Conservation (phyloP, 2,888 invertebrate genomes). For the Limenitis camilla region DNA sequence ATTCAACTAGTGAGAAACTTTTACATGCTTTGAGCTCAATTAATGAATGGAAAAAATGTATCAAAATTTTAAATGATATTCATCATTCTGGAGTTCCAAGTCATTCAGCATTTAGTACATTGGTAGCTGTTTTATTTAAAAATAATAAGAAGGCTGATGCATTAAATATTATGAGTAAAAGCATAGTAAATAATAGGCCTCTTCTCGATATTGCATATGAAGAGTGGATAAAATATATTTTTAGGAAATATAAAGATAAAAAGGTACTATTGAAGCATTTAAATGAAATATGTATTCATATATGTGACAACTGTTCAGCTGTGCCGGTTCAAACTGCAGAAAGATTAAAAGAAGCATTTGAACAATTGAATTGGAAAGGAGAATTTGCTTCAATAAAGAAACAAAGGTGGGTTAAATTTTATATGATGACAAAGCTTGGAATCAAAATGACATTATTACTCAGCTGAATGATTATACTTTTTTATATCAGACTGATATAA, state of each 20-base stretch:
- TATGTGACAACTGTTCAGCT: slow-evolving; percentile 61
- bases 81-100: slow-evolving; percentile 63
- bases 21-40: slow-evolving; percentile 78
- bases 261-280: slow-evolving; percentile 52
- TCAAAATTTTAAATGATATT: slow-evolving; percentile 76
- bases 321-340: slow-evolving; percentile 42
- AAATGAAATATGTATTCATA: slow-evolving; percentile 74
- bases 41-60: slow-evolving; percentile 76
- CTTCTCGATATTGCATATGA: slow-evolving; percentile 65
- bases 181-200: slow-evolving; percentile 56
- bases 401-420: slow-evolving; percentile 40
- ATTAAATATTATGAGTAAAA: slow-evolving; percentile 75
- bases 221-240: slow-evolving; percentile 69
- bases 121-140: slow-evolving; percentile 76
- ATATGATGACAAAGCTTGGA: too few species aligned
- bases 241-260: slow-evolving; percentile 49
- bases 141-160: slow-evolving; percentile 74
- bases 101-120: slow-evolving; percentile 61
- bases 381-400: slow-evolving; percentile 44
- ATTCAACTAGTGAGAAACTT: slow-evolving; percentile 73
- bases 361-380: slow-evolving; percentile 44
- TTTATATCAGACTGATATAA: too few species aligned
- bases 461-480: too few species aligned
- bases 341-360: slow-evolving; percentile 42
- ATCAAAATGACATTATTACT: too few species aligned